Conservation (phyloP, 1,140 invertebrate genomes). For the Papilio glaucus region DNA sequence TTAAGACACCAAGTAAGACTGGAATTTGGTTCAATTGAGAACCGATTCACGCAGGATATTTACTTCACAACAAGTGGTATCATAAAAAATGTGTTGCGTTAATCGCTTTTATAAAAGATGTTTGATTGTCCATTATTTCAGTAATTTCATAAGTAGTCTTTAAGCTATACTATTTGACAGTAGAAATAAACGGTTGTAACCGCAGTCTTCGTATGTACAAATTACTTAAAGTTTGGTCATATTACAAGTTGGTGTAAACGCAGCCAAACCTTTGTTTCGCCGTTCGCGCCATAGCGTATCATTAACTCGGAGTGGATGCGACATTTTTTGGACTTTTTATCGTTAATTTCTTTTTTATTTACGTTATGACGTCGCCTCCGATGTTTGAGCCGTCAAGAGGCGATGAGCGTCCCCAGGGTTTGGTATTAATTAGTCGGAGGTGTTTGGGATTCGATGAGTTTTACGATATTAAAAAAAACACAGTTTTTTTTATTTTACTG, state of each 20-base stretch:
- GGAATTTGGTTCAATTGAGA: too few species aligned
- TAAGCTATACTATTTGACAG: too few species aligned
- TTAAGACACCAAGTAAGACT: too few species aligned
- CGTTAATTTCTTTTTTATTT: conserved; percentile 77
- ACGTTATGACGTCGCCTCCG: conserved; percentile 68
- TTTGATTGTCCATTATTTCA: too few species aligned
- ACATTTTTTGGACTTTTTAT: conserved; percentile 78
- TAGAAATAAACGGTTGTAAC: too few species aligned
- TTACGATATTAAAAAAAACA: not conserved
- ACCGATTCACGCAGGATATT: too few species aligned
- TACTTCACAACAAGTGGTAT: too few species aligned
- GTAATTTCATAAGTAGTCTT: too few species aligned
- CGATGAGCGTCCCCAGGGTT: conserved; percentile 48
- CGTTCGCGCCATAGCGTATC: conserved; percentile 79
- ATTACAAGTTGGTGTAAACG: conserved; percentile 62
- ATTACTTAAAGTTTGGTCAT: not conserved
- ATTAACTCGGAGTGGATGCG: conserved; percentile 81
- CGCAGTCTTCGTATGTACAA: not conserved
- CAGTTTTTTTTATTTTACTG: not conserved
- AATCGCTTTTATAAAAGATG: too few species aligned
- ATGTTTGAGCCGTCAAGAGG: conserved; percentile 66
- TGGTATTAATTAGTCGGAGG: conserved; percentile 58
- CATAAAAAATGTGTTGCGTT: too few species aligned
- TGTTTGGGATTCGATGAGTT: conserved; percentile 38
- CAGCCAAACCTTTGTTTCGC: conserved; percentile 76